Evolutionary conservation across 2,113 vertebrate genomes (phyloP).

Genomic region (Otus sunia): DNA sequence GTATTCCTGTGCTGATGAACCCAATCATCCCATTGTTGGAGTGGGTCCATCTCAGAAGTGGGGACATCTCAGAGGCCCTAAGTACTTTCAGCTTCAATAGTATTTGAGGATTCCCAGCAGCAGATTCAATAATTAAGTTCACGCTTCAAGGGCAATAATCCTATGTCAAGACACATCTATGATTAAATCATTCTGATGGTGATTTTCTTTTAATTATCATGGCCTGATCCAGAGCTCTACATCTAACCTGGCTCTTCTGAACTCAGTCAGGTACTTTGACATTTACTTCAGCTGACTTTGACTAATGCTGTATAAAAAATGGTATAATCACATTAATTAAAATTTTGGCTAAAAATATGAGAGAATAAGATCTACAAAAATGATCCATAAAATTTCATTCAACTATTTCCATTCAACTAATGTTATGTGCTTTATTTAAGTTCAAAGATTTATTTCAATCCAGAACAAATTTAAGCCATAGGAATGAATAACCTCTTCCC

Average conservation of each 20-base stretch:
- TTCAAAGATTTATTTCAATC: neutral
- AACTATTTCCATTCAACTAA: neutral
- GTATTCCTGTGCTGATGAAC: neutral
- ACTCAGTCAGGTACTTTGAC: neutral
- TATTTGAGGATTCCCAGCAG: neutral
- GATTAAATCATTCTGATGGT: constrained; percentile 32
- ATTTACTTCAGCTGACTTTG: neutral
- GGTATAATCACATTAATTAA: neutral
- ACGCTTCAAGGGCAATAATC: neutral
- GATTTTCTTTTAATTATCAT: constrained; percentile 36
- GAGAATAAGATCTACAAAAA: neutral
- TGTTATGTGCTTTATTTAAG: neutral
- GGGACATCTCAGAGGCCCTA: neutral
- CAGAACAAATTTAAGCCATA: neutral
- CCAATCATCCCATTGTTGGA: neutral
- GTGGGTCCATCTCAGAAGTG: neutral
- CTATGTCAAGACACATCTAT: neutral
- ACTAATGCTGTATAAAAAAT: neutral
- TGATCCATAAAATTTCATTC: neutral
- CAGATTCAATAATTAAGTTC: constrained; percentile 12
- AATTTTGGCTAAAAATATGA: neutral
- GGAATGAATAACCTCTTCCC: neutral
- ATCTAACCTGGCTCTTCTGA: neutral
- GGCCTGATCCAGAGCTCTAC: neutral
- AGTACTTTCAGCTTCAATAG: neutral